Evolutionary conservation across 2,888 invertebrate genomes (phyloP), one percentile per base, ranked within the genome.

Genomic region (Hypena proboscidalis): DNA sequence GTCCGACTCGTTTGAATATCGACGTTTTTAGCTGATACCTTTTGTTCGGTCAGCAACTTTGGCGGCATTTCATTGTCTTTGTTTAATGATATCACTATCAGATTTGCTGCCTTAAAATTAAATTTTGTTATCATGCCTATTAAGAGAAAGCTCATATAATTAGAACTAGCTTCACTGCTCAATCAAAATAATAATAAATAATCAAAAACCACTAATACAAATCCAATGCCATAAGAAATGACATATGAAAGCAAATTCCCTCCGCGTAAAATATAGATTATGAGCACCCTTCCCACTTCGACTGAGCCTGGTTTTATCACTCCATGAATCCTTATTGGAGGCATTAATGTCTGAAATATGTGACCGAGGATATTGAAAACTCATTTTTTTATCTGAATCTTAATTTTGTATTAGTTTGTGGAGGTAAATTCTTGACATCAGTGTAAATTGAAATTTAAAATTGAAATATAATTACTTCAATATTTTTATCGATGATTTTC

Each of bases 311-410:
- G 57, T 57, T 77, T 78, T 77, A 80, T 73, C 63, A 64, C 70
- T 48, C 57, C 68, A 74, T 77, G 74, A 79, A 79, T 79, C 68
- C 63, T 49, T 71, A 79, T 79, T 74, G 58, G 43, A 52, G 56
- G 58, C 58, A 67, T 69, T 74, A 72, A 76, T 68, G 58, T 56
- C 26, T 38, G 41, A 54, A 48, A 46, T 53, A 60, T 66, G 48
- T 32, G 23, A 52, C 30, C 44, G 15, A 30, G 42, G 49, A 34
- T 63, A 63, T 66, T 52, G 63, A 63, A 66, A 63, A 52, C 19
- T 40, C 8, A 33, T 57, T 50, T 45, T n/a, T 51, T 61, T 46
- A 49, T 37, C 8, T 29, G 14, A 19, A 29, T 33, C 11, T 33
- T 33, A 20, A 3, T 15, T 9, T 10, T 10, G 7, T 33, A 17